Conservation (phyloP, 2,888 invertebrate species). For the Volucella zonaria region DNA sequence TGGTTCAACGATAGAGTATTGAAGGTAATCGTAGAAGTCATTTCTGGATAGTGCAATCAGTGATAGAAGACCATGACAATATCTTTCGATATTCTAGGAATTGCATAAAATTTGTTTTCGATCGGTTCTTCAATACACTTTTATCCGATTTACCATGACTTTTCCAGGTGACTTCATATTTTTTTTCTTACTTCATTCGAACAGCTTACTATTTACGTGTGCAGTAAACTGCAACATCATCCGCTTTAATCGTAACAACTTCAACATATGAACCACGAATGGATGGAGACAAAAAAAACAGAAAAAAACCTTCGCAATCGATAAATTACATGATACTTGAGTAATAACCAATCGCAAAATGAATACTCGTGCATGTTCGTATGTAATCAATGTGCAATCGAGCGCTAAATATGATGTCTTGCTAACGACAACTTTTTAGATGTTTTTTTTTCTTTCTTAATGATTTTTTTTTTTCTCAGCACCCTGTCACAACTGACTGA, state of each 20-base stretch:
- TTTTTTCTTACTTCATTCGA: background rate
- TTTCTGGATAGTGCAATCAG: too few relatives aligned
- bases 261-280: constrained; percentile 25
- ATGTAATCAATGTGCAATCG: constrained; percentile 68
- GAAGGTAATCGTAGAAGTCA: too few relatives aligned
- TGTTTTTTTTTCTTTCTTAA: constrained; percentile 14
- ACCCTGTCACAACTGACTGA: constrained; percentile 7
- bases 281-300: constrained; percentile 10
- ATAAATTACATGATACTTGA: constrained; percentile 58
- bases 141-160: too few relatives aligned
- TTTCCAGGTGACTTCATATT: too few relatives aligned
- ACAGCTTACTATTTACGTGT: background rate
- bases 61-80: too few relatives aligned
- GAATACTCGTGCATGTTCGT: constrained; percentile 29
- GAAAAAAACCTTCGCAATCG: constrained; percentile 40
- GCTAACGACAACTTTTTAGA: constrained; percentile 46
- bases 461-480: constrained; percentile 19
- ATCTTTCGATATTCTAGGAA: too few relatives aligned
- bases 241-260: constrained; percentile 21
- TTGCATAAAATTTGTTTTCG: too few relatives aligned
- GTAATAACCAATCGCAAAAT: constrained; percentile 44
- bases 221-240: background rate
- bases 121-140: too few relatives aligned
- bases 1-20: too few relatives aligned
- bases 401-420: constrained; percentile 56